Evolutionary conservation across 2,797 vertebrate genomes (phyloP).

Genomic region (Molothrus aeneus): DNA sequence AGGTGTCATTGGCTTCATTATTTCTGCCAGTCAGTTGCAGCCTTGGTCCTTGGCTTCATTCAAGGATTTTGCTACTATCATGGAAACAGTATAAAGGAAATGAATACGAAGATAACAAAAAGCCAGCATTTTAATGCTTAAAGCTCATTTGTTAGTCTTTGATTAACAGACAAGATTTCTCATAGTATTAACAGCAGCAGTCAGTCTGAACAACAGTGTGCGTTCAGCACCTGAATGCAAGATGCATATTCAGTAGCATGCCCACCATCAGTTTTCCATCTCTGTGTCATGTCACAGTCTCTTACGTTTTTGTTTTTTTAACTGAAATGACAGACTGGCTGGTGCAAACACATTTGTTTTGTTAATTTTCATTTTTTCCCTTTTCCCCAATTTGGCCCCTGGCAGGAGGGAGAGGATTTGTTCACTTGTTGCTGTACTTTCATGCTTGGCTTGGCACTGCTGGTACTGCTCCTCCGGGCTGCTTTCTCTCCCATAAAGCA

Average conservation of each 20-base stretch:
- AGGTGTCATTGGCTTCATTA: not conserved
- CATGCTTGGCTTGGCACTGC: not conserved
- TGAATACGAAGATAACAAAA: not conserved
- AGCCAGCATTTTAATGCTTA: slow-evolving; percentile 29
- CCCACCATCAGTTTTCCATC: not conserved
- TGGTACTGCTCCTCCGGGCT: not conserved
- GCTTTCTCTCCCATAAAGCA: not conserved
- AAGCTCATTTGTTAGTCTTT: not conserved
- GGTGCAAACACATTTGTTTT: not conserved
- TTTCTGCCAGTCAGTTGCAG: not conserved
- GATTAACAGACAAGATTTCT: slow-evolving; percentile 19
- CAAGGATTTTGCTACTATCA: not conserved
- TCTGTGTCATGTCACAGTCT: not conserved
- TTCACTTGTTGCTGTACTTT: not conserved
- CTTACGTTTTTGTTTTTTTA: not conserved
- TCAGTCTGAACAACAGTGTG: not conserved
- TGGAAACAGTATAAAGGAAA: slow-evolving; percentile 3
- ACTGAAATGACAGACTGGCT: not conserved
- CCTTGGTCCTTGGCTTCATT: not conserved
- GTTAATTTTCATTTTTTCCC: not conserved
- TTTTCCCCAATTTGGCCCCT: not conserved
- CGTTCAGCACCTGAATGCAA: not conserved
- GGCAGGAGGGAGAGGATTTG: not conserved
- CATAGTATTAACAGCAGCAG: not conserved
- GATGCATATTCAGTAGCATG: not conserved